Evolutionary conservation across 2,888 invertebrate genomes (phyloP).

Genomic region (Eupelmus urozonus): DNA sequence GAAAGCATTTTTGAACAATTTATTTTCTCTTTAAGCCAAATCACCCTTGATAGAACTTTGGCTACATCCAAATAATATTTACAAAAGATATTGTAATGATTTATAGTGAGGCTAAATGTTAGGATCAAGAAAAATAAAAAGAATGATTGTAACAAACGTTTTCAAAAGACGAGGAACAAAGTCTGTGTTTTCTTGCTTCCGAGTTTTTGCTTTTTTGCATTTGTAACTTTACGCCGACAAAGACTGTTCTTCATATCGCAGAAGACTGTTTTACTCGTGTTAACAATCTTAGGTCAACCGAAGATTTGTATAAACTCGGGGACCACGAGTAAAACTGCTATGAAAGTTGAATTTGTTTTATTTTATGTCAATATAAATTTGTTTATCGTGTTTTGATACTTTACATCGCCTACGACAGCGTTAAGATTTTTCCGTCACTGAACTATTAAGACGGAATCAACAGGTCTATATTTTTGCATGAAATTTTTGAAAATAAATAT

Average conservation of each 20-base stretch:
- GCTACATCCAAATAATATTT: constrained; percentile 12
- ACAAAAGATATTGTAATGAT: constrained; percentile 38
- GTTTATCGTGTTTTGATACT: not conserved
- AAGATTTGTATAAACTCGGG: constrained; percentile 28
- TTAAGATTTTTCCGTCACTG: not conserved
- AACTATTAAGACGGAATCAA: not conserved
- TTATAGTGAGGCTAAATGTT: constrained; percentile 31
- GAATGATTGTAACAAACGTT: constrained; percentile 31
- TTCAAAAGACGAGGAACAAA: constrained; percentile 42
- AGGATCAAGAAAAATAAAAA: constrained; percentile 39
- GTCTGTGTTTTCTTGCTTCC: constrained; percentile 48
- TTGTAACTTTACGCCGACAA: constrained; percentile 44
- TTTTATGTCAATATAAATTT: constrained; percentile 6
- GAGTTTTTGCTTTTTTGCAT: constrained; percentile 51
- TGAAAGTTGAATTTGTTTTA: constrained; percentile 10
- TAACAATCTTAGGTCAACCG: constrained; percentile 38
- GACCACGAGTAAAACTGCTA: constrained; percentile 32
- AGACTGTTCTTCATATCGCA: constrained; percentile 52
- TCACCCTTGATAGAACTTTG: constrained; percentile 6
- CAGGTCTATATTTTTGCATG: constrained; percentile 4
- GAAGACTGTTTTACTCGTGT: constrained; percentile 54
- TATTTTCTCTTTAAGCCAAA: constrained; percentile 4
- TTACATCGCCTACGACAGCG: not conserved
- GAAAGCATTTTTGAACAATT: constrained; percentile 17
- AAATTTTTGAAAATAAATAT: constrained; percentile 26